A percentile compares a stretch with the other conserved stretches of the same genome.
Conservation (phyloP, 2,113 vertebrate genomes). For the Tragelaphus imberbis region DNA sequence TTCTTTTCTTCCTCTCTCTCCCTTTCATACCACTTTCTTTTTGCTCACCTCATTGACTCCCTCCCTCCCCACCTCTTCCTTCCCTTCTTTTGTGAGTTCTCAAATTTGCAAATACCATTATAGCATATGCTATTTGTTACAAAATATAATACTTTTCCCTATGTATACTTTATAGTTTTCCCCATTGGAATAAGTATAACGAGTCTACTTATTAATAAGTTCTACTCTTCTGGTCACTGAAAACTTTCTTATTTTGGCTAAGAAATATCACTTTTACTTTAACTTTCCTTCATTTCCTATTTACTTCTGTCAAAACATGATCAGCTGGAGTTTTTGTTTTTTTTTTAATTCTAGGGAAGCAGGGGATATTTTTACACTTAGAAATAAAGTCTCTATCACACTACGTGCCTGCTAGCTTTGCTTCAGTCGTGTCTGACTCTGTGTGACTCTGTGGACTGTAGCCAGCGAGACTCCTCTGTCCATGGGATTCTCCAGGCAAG, state of each 20-base stretch:
- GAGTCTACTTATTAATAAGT: neutral
- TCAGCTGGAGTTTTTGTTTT: neutral
- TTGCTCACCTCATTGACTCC: neutral
- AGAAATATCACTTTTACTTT: neutral
- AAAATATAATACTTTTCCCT: neutral
- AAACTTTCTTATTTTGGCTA: neutral
- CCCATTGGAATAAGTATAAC: neutral
- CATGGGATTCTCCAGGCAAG: neutral
- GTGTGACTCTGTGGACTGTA: neutral
- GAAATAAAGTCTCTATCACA: neutral
- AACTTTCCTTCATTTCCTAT: neutral
- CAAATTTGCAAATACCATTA: neutral
- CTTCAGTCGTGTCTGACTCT: neutral
- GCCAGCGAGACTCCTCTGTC: neutral
- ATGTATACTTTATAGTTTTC: neutral
- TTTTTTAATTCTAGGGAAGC: neutral
- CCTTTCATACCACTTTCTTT: neutral
- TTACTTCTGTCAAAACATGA: neutral
- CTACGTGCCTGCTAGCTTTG: neutral
- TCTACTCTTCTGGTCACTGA: neutral
- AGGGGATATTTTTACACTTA: neutral
- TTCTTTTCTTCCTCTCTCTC: neutral
- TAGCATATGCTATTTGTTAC: neutral
- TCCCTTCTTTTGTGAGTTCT: neutral
- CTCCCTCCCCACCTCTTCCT: too few species aligned